Base-by-base conservation (phyloP, 2,797 vertebrate genomes). In the Aeoliscus strigatus region DNA sequence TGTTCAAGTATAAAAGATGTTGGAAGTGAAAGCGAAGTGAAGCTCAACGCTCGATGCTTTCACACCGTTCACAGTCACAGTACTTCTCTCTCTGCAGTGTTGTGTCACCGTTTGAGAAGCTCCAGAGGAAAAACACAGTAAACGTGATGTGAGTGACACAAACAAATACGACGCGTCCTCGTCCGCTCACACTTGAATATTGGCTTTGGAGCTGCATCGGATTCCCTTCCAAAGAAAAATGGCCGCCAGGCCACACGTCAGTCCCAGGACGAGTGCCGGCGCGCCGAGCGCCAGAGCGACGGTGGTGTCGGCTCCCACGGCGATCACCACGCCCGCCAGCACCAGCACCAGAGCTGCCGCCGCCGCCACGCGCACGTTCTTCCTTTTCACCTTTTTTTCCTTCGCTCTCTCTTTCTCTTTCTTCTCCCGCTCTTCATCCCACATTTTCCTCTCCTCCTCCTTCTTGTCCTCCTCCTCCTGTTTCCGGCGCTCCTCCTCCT, bases 271-370 rank as follows among this genome's bases (percentile, higher is more conserved):
- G 1, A 86, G 79, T 8, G 46, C 47, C 8, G 83, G 83, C 4
- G 73, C 79, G 15, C 83, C 83, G 0, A 86, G 65, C 27, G 80
- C 75, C 69, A 84, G 44, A 18, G 83, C 83, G 49, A 86, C 83
- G 0, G 56, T 66, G 21, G 55, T 49, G 35, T 66, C 26, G 1
- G 83, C 80, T 8, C 80, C 77, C 51, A 84, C 74, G 0, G 83
- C 81, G 7, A 86, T 82, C 0, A 67, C 37, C 50, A 66, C 54
- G 5, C 81, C 79, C 1, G 76, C 83, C 0, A 72, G 5, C 56
- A 86, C 55, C 61, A 86, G 2, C 38, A 79, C 31, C 2, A 55
- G 37, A 1, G 79, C 83, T 4, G 54, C 68, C 4, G 62, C 83
- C 1, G 71, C 15, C 0, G 75, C 70, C 51, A 69, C 79, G 0